Evolutionary conservation across 2,888 invertebrate genomes (phyloP), one percentile per base, ranked within the genome.

Genomic region (Polydrusus tereticollis): DNA sequence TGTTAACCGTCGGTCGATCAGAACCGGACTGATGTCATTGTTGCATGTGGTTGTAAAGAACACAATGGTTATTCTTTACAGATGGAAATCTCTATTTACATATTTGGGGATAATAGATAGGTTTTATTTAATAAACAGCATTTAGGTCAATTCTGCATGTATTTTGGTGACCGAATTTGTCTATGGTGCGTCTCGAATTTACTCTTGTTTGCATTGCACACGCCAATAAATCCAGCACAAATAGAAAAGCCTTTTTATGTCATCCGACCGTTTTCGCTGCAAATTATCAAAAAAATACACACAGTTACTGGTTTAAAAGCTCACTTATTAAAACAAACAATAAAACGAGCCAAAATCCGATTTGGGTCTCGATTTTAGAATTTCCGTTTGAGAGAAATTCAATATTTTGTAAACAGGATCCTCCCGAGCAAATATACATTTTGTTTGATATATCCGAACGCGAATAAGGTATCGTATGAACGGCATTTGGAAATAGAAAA

Each of bases 361-460:
- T 62, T 62, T 62, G 36, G 52, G 67, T 33, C 47, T 67, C 67
- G 59, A 67, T 67, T 67, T 67, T 67, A 66, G 67, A 67, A 59
- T 59, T 67, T 67, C 59, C 59, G 29, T 59, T 43, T 67, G 43
- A 33, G 38, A 45, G 59, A 58, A 67, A 67, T 43, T 59, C 67
- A 33, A 66, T 66, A 66, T 67, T 62, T 59, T 67, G 67, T 58
- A 47, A 67, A 47, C 67, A 58, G 16, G 66, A 66, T 66, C 66
- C 58, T 43, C 26, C 58, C 20, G 66, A 45, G 66, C 57, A 66
- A 66, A 57, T 66, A 66, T 66, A 60, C 41, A 21, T 60, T 60
- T 60, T 60, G 60, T 41, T 60, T 60, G 60, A 60, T 62, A 47
- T 47, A 62, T 62, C 47, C 47, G 23, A 29, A 45, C 33, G 47